Conservation (phyloP, 2,113 vertebrate genomes). For the Bostrychus sinensis region DNA sequence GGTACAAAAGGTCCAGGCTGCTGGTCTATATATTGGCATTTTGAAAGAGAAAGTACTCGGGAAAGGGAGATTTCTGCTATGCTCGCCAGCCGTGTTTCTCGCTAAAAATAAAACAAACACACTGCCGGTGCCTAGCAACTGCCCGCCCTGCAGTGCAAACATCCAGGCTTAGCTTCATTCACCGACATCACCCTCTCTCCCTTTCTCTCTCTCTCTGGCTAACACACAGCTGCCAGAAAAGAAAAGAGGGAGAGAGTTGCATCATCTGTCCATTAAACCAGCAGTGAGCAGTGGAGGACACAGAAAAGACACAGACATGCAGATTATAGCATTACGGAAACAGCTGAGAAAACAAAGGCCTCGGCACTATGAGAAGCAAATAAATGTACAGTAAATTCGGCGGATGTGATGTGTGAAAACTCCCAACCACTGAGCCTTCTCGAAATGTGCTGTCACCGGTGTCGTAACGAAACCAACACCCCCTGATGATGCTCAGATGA, state of each 20-base stretch:
- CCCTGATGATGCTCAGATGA: constrained; percentile 31
- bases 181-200: constrained; percentile 65
- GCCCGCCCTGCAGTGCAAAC: constrained; percentile 74
- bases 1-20: background rate
- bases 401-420: constrained; percentile 46
- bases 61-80: constrained; percentile 56
- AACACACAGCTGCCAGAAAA: constrained; percentile 27
- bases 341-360: background rate
- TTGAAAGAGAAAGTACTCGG: constrained; percentile 25
- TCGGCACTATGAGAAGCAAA: constrained; percentile 7
- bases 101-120: constrained; percentile 84
- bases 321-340: constrained; percentile 29
- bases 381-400: constrained; percentile 23
- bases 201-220: constrained; percentile 36
- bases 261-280: constrained; percentile 74
- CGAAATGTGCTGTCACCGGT: constrained; percentile 47
- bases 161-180: constrained; percentile 77
- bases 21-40: constrained; percentile 1
- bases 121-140: constrained; percentile 74
- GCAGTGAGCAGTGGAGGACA: constrained; percentile 53
- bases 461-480: constrained; percentile 60
- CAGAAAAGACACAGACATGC: constrained; percentile 62
- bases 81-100: constrained; percentile 68
- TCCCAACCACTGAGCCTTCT: constrained; percentile 50
- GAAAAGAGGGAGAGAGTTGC: constrained; percentile 62